Evolutionary conservation across 2,113 vertebrate species (phyloP).

Genomic region (Spilogale gracilis): DNA sequence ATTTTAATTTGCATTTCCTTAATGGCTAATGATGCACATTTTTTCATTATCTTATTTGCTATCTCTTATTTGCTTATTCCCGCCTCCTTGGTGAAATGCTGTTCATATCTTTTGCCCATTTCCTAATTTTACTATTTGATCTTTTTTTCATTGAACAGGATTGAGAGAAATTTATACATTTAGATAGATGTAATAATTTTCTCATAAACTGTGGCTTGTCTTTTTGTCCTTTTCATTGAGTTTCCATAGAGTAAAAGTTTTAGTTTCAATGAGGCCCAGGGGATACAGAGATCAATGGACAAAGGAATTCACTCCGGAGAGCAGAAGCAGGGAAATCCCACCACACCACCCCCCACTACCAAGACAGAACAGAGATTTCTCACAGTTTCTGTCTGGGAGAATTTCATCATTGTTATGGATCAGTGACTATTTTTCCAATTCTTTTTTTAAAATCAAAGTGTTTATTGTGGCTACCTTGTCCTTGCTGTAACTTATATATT

Average conservation of each 20-base stretch:
- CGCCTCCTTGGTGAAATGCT: background rate
- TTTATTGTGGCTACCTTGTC: background rate
- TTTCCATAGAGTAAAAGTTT: background rate
- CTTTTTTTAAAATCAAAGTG: background rate
- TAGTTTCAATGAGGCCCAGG: background rate
- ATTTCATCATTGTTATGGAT: background rate
- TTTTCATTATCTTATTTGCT: background rate
- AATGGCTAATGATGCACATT: background rate
- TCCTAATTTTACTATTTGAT: background rate
- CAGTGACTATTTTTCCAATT: background rate
- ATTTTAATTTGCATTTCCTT: background rate
- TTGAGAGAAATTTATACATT: background rate
- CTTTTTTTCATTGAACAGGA: background rate
- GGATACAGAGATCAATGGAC: background rate
- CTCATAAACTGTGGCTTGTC: background rate
- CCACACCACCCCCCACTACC: background rate
- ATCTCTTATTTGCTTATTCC: background rate
- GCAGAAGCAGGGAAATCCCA: background rate
- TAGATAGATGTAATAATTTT: background rate
- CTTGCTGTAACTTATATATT: background rate
- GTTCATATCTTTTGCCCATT: background rate
- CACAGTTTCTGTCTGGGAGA: background rate
- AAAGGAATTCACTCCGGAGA: background rate
- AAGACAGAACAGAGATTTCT: background rate
- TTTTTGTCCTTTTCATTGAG: background rate